phyloP scores from a whole-genome alignment of 1,140 invertebrate species.

The Hylaeus anthracinus region DNA sequence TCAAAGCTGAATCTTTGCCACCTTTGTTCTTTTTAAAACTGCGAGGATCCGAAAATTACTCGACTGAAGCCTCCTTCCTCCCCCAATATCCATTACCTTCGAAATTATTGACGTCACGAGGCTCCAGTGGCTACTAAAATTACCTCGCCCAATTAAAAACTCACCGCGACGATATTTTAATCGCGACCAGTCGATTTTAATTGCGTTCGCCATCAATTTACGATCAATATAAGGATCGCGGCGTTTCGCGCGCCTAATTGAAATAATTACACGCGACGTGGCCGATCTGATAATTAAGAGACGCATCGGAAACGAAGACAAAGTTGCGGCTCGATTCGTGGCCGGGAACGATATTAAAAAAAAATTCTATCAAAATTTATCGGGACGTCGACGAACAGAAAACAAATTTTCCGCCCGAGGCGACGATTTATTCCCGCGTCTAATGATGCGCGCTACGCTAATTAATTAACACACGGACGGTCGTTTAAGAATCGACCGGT shows the following conservation, averaged over 20 bases:
- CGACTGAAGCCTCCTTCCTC: neutral
- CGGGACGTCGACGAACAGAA: neutral
- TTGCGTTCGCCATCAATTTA: conserved; percentile 17
- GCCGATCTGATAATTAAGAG: conserved; percentile 43
- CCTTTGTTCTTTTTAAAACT: too few relatives aligned
- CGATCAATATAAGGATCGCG: neutral
- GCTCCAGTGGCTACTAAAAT: neutral
- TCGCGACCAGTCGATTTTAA: conserved; percentile 19
- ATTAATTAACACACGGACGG: conserved; percentile 39
- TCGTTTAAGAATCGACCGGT: conserved; percentile 26
- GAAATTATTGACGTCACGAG: neutral
- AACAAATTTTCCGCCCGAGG: conserved; percentile 30
- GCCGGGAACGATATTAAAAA: neutral
- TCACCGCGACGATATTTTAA: neutral
- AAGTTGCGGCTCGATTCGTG: neutral
- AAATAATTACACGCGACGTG: conserved; percentile 25
- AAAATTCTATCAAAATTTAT: conserved; percentile 1
- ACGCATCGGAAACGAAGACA: conserved; percentile 26
- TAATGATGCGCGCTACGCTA: conserved; percentile 39
- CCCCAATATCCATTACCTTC: conserved; percentile 3
- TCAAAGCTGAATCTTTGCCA: too few relatives aligned
- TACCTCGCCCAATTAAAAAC: conserved; percentile 25
- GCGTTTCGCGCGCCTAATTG: conserved; percentile 1
- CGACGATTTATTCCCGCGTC: conserved; percentile 27
- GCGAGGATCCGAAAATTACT: neutral